These are phyloP conservation scores for Neomonachus schauinslandi DNA, from an alignment of 2,113 vertebrate species.

Conservation along the genomic window DNA sequence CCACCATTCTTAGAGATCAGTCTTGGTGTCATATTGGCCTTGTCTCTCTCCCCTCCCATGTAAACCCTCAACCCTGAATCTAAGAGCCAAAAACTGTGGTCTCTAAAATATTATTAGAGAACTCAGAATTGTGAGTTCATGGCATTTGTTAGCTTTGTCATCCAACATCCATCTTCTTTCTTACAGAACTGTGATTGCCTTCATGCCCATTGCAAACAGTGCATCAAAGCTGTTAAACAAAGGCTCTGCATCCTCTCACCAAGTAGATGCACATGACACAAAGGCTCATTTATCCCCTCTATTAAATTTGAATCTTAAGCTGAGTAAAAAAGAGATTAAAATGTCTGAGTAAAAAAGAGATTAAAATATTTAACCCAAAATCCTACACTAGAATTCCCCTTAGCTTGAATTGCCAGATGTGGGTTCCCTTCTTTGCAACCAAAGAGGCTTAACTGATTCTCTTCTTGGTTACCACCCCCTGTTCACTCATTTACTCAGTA, in stretches of 20 bases:
- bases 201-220: accelerated
- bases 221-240: too few relatives aligned
- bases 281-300: background rate
- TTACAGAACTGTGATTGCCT: background rate
- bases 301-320: background rate
- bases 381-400: background rate
- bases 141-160: background rate
- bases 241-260: background rate
- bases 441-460: background rate
- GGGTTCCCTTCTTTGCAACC: background rate
- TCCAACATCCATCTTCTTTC: background rate
- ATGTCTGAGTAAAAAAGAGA: background rate
- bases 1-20: background rate
- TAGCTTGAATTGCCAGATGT: background rate
- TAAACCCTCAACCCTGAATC: background rate
- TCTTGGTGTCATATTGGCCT: background rate
- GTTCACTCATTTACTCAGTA: background rate
- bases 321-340: background rate
- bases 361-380: background rate
- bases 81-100: background rate
- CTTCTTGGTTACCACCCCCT: background rate
- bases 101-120: background rate
- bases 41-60: background rate
- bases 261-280: background rate
- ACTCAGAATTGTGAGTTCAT: background rate